These are phyloP conservation scores for Myiotriccus ornatus DNA, from an alignment of 2,797 vertebrate species.

Conservation along the genomic window DNA sequence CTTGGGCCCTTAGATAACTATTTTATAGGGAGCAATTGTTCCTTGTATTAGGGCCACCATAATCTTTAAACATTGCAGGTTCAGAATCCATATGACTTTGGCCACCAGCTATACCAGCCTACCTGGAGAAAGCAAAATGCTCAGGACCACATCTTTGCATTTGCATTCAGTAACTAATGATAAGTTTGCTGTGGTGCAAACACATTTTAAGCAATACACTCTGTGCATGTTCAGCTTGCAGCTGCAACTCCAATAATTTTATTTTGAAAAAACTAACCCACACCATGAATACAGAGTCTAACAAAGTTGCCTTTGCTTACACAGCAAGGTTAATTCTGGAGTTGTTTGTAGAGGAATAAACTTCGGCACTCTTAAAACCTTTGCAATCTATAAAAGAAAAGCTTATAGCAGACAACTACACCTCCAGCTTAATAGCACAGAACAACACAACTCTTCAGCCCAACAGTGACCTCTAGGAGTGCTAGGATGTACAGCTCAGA, in stretches of 20 bases:
- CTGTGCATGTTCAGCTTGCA: background rate
- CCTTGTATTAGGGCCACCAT: background rate
- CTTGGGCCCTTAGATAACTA: background rate
- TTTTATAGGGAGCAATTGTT: background rate
- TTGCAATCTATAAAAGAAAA: background rate
- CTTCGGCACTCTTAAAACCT: background rate
- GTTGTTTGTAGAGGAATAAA: background rate
- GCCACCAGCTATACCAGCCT: background rate
- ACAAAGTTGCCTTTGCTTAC: background rate
- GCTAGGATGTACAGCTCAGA: background rate
- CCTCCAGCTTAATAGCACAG: background rate
- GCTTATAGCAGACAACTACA: background rate
- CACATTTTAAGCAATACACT: background rate
- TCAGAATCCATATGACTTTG: background rate
- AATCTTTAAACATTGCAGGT: background rate
- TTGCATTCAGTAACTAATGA: background rate
- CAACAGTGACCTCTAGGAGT: constrained; percentile 26
- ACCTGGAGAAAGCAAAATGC: background rate
- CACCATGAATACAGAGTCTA: background rate
- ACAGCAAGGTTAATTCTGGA: background rate
- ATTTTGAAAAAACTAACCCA: background rate
- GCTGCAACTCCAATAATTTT: background rate
- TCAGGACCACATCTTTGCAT: background rate
- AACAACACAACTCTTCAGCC: background rate
- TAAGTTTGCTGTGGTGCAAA: background rate